phyloP scores from a whole-genome alignment of 2,113 vertebrate species.

The Tachycineta bicolor region DNA sequence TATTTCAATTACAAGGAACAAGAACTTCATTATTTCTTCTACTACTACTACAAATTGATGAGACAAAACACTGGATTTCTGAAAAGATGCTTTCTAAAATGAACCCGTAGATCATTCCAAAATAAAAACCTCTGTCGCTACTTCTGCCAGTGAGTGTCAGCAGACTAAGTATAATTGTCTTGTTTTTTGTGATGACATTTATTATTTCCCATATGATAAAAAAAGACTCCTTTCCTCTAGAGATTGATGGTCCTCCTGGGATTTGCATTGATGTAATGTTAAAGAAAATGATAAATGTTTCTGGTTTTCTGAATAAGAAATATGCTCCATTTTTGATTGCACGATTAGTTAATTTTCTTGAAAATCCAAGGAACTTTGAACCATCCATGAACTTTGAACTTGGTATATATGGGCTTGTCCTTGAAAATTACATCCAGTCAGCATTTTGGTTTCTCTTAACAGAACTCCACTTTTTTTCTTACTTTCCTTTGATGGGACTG shows the following conservation, averaged over 20 bases:
- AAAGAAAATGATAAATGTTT: background rate
- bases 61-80: background rate
- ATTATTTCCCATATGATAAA: constrained; percentile 36
- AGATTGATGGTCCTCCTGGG: background rate
- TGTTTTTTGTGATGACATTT: constrained; percentile 4
- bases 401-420: background rate
- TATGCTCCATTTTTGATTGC: background rate
- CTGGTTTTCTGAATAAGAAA: background rate
- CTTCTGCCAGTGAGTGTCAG: constrained; percentile 21
- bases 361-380: background rate
- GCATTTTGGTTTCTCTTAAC: background rate
- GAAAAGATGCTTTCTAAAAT: constrained; percentile 10
- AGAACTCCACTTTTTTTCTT: background rate
- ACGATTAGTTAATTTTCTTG: background rate
- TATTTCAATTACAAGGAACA: constrained; percentile 26
- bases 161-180: background rate
- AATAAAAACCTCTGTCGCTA: background rate
- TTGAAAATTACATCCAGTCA: background rate
- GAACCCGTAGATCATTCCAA: background rate
- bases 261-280: background rate
- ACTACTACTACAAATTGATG: constrained; percentile 16
- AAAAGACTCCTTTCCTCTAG: background rate
- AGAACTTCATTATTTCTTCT: constrained; percentile 24
- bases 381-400: background rate
- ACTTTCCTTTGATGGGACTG: background rate